Conservation (phyloP, 2,113 vertebrate genomes). For the Limnothrissa miodon region DNA sequence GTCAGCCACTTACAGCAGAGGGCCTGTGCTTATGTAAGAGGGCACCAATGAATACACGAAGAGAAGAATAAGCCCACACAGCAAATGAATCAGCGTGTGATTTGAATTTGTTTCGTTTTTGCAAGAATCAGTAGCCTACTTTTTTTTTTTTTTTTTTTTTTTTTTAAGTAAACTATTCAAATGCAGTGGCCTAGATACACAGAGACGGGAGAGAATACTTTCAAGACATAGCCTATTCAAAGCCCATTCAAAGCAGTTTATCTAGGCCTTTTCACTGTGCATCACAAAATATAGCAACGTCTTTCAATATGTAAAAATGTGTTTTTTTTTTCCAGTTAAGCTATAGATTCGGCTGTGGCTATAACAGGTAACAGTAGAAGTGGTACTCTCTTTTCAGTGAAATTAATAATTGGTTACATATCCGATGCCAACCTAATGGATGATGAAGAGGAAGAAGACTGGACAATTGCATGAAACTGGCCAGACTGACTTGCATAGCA, state of each 20-base stretch:
- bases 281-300: background rate
- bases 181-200: constrained; percentile 14
- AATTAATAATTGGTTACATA: too few relatives aligned
- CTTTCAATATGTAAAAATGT: background rate
- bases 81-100: background rate
- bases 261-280: background rate
- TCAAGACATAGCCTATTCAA: background rate
- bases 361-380: background rate
- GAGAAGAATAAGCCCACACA: background rate
- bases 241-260: background rate
- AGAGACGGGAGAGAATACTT: background rate
- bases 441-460: too few relatives aligned
- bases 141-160: too few relatives aligned
- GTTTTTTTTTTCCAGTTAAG: background rate
- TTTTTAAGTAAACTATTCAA: too few relatives aligned
- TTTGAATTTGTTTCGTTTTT: background rate
- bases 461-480: too few relatives aligned
- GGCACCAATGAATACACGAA: background rate
- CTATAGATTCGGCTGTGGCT: too few relatives aligned
- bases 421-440: too few relatives aligned
- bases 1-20: background rate
- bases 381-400: too few relatives aligned
- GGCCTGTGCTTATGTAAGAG: constrained; percentile 3
- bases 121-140: background rate
- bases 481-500: too few relatives aligned